Base-by-base conservation (phyloP, 1,140 invertebrate species). In the Platyura marginata region DNA sequence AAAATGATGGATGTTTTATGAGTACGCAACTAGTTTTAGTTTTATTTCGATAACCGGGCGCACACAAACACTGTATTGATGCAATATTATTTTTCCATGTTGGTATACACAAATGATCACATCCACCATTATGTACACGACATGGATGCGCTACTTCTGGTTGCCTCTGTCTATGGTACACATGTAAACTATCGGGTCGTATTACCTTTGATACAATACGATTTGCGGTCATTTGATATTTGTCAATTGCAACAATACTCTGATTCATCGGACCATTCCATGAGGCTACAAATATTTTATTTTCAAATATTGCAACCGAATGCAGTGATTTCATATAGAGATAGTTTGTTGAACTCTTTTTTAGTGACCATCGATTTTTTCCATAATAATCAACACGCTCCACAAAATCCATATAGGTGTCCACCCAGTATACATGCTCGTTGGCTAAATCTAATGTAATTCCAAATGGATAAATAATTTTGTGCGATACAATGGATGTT, bases 401-500 rank as follows among this genome's bases (percentile, higher is more conserved):
- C 11, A 82, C 71, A 51, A 71, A 75, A 59, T 83, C 79, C 45
- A 82, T 64, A 60, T 81, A 83, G 11, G 71, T 72, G 60, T 85
- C 81, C 29, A 79, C 74, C 79, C 80, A 88, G 61, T 85, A 88
- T 11, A 89, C 66, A 49, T 75, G 68, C 47, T 73, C 59, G 38
- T 70, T 72, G n/a, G 81, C 71, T 49, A 72, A 72, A 63, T 89
- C 83, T 15, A 83, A 62, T 16, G 77, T 67, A 13, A 83, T 75
- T 21, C 21, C 19, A 50, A 71, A 71, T 2, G 79, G 79, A 64
- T 82, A 81, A 46, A 83, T 78, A 46, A 83, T 78, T 56, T 76
- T 75, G 4, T 65, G 53, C 25, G 61, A 57, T 5, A 78, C 73
- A 23, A 81, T 51, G 5, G 59, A 47, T 11, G 56, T 65, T 39